These are phyloP conservation scores for Tortrix viridana DNA, from an alignment of 2,888 invertebrate genomes.

Conservation along the genomic window DNA sequence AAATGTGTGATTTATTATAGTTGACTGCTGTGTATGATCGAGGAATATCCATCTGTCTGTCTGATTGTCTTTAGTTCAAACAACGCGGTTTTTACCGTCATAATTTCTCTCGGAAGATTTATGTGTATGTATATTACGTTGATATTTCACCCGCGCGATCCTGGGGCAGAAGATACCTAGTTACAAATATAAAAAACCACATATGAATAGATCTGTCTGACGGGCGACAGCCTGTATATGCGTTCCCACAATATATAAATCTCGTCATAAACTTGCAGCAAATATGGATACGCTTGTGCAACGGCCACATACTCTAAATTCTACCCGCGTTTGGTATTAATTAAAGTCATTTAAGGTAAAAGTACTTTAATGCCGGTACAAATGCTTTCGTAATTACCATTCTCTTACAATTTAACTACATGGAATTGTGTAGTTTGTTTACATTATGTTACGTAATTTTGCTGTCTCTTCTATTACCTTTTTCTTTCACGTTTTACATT, in stretches of 20 bases:
- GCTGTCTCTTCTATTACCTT: neutral
- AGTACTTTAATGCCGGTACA: constrained; percentile 18
- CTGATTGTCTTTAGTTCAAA: too few species aligned
- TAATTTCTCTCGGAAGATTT: too few species aligned
- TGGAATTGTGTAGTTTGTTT: constrained; percentile 14
- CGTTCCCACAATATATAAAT: constrained; percentile 31
- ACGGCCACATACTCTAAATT: constrained; percentile 27
- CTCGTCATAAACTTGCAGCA: constrained; percentile 58
- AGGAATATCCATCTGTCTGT: too few species aligned
- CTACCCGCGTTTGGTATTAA: constrained; percentile 29
- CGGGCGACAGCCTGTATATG: constrained; percentile 38
- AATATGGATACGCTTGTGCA: constrained; percentile 30
- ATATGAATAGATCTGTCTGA: too few species aligned
- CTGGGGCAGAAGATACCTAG: too few species aligned
- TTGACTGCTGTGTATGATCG: too few species aligned
- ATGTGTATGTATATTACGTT: too few species aligned
- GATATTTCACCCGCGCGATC: too few species aligned
- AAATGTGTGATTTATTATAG: constrained; percentile 3
- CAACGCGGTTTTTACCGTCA: too few species aligned
- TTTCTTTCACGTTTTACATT: constrained; percentile 4
- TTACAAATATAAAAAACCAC: too few species aligned
- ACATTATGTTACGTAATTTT: constrained; percentile 10
- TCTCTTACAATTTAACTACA: constrained; percentile 14
- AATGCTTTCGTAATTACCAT: constrained; percentile 27
- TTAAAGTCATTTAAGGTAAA: constrained; percentile 34